Evolutionary conservation across 2,888 invertebrate genomes (phyloP).

Genomic region (Lepidocyrtoides sp.): DNA sequence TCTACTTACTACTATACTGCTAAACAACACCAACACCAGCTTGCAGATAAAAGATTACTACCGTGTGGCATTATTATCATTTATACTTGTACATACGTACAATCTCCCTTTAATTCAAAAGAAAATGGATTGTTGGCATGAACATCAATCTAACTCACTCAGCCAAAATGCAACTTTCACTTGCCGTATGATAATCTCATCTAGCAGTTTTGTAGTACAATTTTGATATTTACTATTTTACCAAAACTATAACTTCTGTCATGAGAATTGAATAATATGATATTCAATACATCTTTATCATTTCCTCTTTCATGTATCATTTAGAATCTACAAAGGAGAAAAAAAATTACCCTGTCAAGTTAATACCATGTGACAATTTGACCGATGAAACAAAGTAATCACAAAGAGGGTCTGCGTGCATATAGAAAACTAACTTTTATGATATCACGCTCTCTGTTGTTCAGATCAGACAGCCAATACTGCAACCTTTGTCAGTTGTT

Average conservation of each 20-base stretch:
- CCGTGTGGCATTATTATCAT: neutral
- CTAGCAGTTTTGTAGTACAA: too few relatives aligned
- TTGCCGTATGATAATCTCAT: too few relatives aligned
- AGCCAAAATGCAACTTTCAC: conserved; percentile 59
- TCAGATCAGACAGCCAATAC: too few relatives aligned
- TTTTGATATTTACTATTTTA: neutral
- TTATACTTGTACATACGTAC: too few relatives aligned
- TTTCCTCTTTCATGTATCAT: neutral
- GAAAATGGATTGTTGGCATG: conserved; percentile 75
- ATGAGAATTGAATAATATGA: neutral
- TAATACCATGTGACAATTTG: conserved; percentile 37
- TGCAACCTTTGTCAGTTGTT: too few relatives aligned
- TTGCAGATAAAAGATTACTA: conserved; percentile 37
- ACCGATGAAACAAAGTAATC: neutral
- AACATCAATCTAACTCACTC: conserved; percentile 60
- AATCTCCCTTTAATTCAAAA: neutral
- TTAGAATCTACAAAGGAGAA: neutral
- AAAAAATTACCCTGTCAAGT: neutral
- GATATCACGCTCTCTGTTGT: too few relatives aligned
- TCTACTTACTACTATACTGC: neutral
- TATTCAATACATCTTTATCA: conserved; percentile 27
- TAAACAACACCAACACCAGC: neutral
- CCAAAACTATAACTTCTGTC: conserved; percentile 10
- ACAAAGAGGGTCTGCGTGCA: neutral
- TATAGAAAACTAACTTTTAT: neutral